Percentiles rank a stretch among this genome's conserved stretches.
Conservation (phyloP, 2,113 vertebrate genomes). For the Eurypyga helias region DNA sequence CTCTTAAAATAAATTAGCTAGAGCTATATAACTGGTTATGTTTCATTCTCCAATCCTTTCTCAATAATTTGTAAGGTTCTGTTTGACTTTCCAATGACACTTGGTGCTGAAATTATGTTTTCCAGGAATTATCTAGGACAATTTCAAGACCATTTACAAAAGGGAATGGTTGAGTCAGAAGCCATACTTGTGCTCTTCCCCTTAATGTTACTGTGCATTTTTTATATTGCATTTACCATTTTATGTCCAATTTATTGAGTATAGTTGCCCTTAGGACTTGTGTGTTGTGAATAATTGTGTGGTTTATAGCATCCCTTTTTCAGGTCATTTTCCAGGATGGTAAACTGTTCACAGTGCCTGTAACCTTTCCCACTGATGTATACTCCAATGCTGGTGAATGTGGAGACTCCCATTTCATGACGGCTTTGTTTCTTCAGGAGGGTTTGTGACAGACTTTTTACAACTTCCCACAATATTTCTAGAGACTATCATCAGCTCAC, state of each 20-base stretch:
- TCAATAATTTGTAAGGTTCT: not conserved
- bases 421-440: not conserved
- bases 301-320: not conserved
- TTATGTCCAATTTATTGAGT: not conserved
- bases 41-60: not conserved
- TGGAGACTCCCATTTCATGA: rapidly evolving
- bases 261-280: not conserved
- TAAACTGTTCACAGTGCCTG: not conserved
- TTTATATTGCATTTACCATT: not conserved
- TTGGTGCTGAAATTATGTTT: not conserved
- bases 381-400: not conserved
- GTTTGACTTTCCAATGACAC: not conserved
- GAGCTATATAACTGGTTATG: not conserved
- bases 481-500: not conserved
- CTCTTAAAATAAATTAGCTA: not conserved
- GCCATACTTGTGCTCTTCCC: not conserved
- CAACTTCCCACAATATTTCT: not conserved
- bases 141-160: not conserved
- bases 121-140: not conserved
- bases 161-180: not conserved
- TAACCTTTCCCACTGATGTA: not conserved
- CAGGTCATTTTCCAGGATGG: not conserved
- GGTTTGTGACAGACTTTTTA: not conserved
- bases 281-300: not conserved
- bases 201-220: not conserved